These are phyloP conservation scores for Grallaria varia DNA, from an alignment of 2,113 vertebrate species.

Conservation along the genomic window DNA sequence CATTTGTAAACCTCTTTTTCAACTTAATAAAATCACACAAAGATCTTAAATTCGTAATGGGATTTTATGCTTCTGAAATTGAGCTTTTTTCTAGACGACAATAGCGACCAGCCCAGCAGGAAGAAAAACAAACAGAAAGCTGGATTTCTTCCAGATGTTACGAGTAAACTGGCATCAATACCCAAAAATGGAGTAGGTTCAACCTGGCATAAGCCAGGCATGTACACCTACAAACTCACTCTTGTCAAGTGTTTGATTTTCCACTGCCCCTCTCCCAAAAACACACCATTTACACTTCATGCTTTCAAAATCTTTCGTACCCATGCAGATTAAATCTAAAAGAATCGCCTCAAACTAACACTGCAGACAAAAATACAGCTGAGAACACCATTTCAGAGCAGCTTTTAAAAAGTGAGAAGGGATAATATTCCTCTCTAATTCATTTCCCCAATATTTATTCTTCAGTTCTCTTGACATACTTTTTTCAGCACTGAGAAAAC, in stretches of 20 bases:
- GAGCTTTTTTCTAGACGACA: not conserved
- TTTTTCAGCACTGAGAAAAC: not conserved
- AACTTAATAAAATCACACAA: not conserved
- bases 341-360: not conserved
- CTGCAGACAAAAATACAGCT: not conserved
- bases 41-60: not conserved
- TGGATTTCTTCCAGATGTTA: not conserved
- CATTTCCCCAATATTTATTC: not conserved
- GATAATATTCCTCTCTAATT: not conserved
- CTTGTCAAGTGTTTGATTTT: not conserved
- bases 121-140: not conserved
- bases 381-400: not conserved
- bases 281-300: not conserved
- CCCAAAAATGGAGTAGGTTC: accelerated
- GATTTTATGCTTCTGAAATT: not conserved
- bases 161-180: not conserved
- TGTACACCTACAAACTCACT: not conserved
- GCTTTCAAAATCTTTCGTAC: not conserved
- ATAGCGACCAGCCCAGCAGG: not conserved
- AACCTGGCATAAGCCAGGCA: not conserved
- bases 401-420: not conserved
- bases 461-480: not conserved
- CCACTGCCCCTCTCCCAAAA: not conserved
- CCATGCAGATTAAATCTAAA: not conserved
- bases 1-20: not conserved